A percentile compares a stretch with the other conserved stretches of the same genome.
Conservation (phyloP, 2,113 vertebrate genomes). For the Daphoenositta chrysoptera region DNA sequence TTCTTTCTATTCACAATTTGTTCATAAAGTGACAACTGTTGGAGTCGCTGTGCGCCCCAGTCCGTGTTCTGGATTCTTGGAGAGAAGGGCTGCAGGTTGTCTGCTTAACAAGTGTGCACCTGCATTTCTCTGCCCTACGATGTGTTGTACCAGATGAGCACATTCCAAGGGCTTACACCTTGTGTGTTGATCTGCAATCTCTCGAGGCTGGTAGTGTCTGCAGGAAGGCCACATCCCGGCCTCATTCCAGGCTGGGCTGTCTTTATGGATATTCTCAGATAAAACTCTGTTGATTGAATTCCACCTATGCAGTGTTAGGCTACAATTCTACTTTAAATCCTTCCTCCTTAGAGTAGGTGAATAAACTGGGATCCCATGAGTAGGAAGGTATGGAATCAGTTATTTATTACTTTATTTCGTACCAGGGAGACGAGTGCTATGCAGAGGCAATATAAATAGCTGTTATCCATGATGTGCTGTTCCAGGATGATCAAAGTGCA, state of each 20-base stretch:
- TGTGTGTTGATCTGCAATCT: neutral
- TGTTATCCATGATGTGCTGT: neutral
- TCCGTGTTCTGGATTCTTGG: neutral
- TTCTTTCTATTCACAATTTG: neutral
- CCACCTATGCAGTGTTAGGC: neutral
- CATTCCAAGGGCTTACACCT: neutral
- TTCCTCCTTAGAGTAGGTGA: neutral
- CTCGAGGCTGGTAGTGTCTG: accelerated
- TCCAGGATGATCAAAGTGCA: conserved; percentile 42
- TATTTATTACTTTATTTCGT: neutral
- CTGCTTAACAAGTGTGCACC: neutral
- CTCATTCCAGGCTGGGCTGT: neutral
- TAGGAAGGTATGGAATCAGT: neutral
- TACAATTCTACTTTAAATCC: neutral
- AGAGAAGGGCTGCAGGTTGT: neutral
- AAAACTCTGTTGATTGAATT: neutral
- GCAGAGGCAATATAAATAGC: neutral
- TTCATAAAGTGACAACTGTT: neutral
- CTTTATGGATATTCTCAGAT: accelerated
- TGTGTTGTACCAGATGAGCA: neutral
- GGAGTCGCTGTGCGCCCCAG: neutral
- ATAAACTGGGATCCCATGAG: neutral
- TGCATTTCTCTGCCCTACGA: neutral
- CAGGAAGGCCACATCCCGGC: neutral
- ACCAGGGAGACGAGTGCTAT: neutral